Percentiles rank a stretch among this genome's conserved stretches.
Conservation (phyloP, 2,797 vertebrate genomes). For the Apodemus agrarius region DNA sequence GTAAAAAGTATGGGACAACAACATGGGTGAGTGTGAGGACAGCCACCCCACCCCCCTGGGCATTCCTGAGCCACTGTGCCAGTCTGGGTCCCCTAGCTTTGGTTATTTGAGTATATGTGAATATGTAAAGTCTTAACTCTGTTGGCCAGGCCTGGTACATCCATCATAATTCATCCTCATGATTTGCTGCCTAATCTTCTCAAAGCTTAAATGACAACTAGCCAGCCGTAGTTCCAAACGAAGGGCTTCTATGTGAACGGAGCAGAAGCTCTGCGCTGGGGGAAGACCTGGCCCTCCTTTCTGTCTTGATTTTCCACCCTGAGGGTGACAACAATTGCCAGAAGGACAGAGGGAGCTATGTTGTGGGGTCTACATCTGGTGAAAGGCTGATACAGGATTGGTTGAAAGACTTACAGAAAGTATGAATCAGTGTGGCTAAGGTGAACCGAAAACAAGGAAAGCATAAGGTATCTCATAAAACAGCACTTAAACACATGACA, state of each 20-base stretch:
- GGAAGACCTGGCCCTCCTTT: not conserved
- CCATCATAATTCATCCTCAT: not conserved
- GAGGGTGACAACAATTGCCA: not conserved
- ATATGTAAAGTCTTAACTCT: not conserved
- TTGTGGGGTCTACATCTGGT: not conserved
- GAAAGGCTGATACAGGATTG: not conserved
- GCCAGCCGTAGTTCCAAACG: not conserved
- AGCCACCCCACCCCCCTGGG: not conserved
- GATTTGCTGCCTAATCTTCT: constrained; percentile 21
- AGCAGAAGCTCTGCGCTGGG: not conserved
- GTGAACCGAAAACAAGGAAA: not conserved
- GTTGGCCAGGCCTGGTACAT: not conserved
- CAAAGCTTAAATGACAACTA: constrained; percentile 31
- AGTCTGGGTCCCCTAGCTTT: not conserved
- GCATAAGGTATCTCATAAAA: not conserved
- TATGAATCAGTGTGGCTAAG: not conserved
- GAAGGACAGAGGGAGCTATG: not conserved
- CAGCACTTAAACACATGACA: not conserved
- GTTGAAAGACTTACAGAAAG: not conserved
- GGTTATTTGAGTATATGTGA: not conserved
- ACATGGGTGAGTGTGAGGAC: not conserved
- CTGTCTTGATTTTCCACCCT: not conserved
- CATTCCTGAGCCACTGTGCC: not conserved
- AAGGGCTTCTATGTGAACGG: not conserved
- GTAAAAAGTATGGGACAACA: not conserved